Base-by-base conservation (phyloP, 1,140 invertebrate genomes). In the Drosophila lacertosa region DNA sequence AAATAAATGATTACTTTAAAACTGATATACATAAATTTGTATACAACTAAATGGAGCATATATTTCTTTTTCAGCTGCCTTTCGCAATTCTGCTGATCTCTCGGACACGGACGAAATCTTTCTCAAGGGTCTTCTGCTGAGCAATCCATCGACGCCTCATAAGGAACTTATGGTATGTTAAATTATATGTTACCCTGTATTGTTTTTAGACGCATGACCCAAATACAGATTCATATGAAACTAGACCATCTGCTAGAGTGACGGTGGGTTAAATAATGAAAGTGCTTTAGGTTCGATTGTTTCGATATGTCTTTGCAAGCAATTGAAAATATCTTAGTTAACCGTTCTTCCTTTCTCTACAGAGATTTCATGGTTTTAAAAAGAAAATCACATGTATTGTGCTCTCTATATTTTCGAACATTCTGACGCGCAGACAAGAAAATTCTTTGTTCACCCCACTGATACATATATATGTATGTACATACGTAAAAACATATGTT, bases 151-250 rank as follows among this genome's bases (percentile, higher is more conserved):
- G 35, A 90, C 89, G 42, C 89, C 89, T n/a, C 74, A 77, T 60
- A 90, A 89, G 80, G 89, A 90, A 50, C 69, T 90, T 33, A 62
- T 90, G 89, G 89, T 82, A 82, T 76, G 82, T 84, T 84, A 74
- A 55, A 58, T 77, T 39, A 57, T 59, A 40, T 57, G 4, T 10
- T 10, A 33, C 15, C 33, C 16, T 13, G 45, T 39, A 15, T 45
- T 42, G n/a, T 42, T 67, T 47, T 54, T 63, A 7, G 39, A 24
- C 33, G 32, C 47, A 20, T 86, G 81, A 86, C 82, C 81, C 74
- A 88, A 42, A 76, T 86, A 13, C 33, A 64, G 66, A 54, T 18
- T 54, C 26, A 26, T 63, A 24, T 33, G 15, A 10, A 24, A 6
- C 3, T 29, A 24, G 40, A 67, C 40, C 69, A 73, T 48, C 26